Percentiles rank a stretch among this genome's conserved stretches.
Evolutionary conservation across 2,113 vertebrate genomes (phyloP).

Genomic region (Nothocercus julius): DNA sequence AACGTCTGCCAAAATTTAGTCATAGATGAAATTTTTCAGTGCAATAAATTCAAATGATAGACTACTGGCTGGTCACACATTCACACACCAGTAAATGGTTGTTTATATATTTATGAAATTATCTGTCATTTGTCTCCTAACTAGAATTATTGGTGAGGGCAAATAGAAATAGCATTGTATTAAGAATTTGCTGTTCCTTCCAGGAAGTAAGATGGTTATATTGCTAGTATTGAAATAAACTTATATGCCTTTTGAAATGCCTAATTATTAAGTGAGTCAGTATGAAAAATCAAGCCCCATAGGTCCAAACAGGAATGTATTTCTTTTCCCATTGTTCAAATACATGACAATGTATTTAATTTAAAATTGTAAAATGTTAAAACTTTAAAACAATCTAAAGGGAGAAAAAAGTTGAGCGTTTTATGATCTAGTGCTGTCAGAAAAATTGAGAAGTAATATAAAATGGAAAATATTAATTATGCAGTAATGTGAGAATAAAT

Average conservation of each 20-base stretch:
- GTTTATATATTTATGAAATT: not conserved
- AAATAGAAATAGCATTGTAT: not conserved
- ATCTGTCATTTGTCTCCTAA: not conserved
- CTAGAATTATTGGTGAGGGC: not conserved
- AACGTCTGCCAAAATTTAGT: not conserved
- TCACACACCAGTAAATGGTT: not conserved
- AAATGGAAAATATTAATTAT: not conserved
- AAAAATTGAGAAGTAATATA: not conserved
- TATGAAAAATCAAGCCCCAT: not conserved
- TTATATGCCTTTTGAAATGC: not conserved
- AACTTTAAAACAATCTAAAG: not conserved
- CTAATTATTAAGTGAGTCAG: not conserved
- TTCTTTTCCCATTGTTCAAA: not conserved
- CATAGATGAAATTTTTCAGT: not conserved
- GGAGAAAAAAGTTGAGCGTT: not conserved
- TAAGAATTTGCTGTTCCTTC: no score
- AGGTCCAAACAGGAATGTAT: fast-evolving
- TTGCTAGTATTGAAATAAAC: not conserved
- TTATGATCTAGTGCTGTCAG: not conserved
- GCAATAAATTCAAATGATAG: not conserved
- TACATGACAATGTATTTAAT: not conserved
- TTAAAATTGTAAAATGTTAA: not conserved
- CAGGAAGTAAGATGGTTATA: not conserved
- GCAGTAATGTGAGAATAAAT: not conserved
- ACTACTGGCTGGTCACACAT: not conserved